phyloP scores from a whole-genome alignment of 2,888 invertebrate genomes.

The Willowsia nigromaculata region DNA sequence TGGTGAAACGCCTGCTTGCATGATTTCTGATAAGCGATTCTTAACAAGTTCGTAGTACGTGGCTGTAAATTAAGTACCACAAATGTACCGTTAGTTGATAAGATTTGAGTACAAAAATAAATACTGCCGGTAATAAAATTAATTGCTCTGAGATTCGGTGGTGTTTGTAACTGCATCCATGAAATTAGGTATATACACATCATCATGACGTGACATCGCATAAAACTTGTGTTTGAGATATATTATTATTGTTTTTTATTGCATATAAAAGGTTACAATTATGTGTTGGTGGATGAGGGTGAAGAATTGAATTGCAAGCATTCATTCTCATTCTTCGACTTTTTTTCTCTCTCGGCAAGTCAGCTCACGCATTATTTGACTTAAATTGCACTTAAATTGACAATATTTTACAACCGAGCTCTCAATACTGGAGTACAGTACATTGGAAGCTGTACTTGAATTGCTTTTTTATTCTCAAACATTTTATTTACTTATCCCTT shows the following conservation, averaged over 20 bases:
- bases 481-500: constrained; percentile 71
- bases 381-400: constrained; percentile 55
- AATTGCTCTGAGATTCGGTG: constrained; percentile 46
- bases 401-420: constrained; percentile 66
- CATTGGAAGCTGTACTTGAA: not conserved
- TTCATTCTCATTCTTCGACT: not conserved
- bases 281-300: not conserved
- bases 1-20: no score
- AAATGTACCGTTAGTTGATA: not conserved
- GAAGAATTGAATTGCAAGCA: not conserved
- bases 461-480: constrained; percentile 39
- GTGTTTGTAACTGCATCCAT: not conserved
- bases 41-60: not conserved
- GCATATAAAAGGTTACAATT: not conserved
- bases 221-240: not conserved
- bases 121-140: constrained; percentile 54
- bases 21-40: not conserved
- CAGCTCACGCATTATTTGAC: constrained; percentile 57
- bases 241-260: constrained; percentile 21
- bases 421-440: constrained; percentile 30
- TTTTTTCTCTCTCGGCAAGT: not conserved
- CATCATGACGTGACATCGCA: not conserved
- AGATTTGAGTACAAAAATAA: not conserved
- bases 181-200: not conserved
- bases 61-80: not conserved